Evolutionary conservation across 2,888 invertebrate genomes (phyloP), one percentile per base, ranked within the genome.

Genomic region (Eulithis testata): DNA sequence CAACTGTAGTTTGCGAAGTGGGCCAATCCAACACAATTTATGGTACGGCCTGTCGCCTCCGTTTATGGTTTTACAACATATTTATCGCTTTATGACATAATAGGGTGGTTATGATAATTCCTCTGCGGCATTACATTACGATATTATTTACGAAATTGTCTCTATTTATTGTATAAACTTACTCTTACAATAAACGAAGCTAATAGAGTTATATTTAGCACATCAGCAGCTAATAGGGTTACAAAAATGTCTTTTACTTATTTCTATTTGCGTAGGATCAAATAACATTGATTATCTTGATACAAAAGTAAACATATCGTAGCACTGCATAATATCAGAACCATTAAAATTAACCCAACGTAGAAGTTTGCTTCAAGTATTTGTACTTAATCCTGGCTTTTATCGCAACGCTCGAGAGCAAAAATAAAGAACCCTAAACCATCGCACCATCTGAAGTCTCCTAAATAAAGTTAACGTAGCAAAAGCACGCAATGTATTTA

Each of bases 51-150:
- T 77, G 84, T 81, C 85, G 88, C 88, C 84, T 83, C 84, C 79
- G 81, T 89, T 91, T 91, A 91, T 90, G 89, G 89, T 87, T 91
- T 91, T 91, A 92, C 88, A 89, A 83, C 89, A 86, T 90, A 91
- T 91, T 92, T 91, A 92, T 92, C 81, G 89, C 76, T 92, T 91
- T 91, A 92, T 84, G 87, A 83, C 84, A 74, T 85, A 81, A 83
- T 86, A 76, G 84, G 80, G 77, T 78, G 81, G 83, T 87, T 87
- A 87, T 85, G 83, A 84, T 87, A 86, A 87, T 88, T 83, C 80
- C 77, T 69, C 53, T 63, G 67, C 71, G 74, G 74, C 67, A 63
- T 66, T 75, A n/a, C n/a, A n/a, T n/a, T n/a, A n/a, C n/a, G n/a
- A n/a, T n/a, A 76, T 75, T 71, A 70, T 66, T 75, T 72, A 70